A percentile compares a stretch with the other conserved stretches of the same genome.
Evolutionary conservation across 2,113 vertebrate species (phyloP).

Genomic region (Phaethon lepturus): DNA sequence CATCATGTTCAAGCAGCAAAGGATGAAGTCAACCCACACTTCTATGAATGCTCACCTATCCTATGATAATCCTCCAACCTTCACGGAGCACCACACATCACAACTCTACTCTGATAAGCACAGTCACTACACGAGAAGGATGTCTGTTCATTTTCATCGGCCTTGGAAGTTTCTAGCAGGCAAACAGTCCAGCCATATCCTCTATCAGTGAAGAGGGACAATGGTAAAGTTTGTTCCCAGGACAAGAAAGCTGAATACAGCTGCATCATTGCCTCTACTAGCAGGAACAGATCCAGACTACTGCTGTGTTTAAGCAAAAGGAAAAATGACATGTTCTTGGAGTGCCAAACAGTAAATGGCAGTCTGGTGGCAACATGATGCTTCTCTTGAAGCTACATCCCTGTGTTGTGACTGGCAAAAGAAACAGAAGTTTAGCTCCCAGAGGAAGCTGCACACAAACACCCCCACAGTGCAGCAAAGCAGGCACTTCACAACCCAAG

Average conservation of each 20-base stretch:
- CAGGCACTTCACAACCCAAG: rapidly evolving
- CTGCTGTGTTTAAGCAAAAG: not conserved
- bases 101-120: not conserved
- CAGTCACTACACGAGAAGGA: not conserved
- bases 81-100: not conserved
- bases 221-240: not conserved
- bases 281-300: not conserved
- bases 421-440: not conserved
- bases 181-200: not conserved
- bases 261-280: not conserved
- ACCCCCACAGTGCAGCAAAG: not conserved
- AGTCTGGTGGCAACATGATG: conserved; percentile 14
- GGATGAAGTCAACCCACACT: not conserved
- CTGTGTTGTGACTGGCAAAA: conserved; percentile 17
- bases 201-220: not conserved
- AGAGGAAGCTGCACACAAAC: not conserved
- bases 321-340: not conserved
- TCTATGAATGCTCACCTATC: not conserved
- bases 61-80: not conserved
- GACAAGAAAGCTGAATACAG: not conserved
- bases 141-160: not conserved
- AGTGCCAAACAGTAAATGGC: conserved; percentile 24
- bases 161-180: not conserved
- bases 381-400: not conserved
- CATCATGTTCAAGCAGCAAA: not conserved